A percentile compares a stretch with the other conserved stretches of the same genome.
Evolutionary conservation across 2,113 vertebrate genomes (phyloP).

Genomic region (Erythrocebus patas): DNA sequence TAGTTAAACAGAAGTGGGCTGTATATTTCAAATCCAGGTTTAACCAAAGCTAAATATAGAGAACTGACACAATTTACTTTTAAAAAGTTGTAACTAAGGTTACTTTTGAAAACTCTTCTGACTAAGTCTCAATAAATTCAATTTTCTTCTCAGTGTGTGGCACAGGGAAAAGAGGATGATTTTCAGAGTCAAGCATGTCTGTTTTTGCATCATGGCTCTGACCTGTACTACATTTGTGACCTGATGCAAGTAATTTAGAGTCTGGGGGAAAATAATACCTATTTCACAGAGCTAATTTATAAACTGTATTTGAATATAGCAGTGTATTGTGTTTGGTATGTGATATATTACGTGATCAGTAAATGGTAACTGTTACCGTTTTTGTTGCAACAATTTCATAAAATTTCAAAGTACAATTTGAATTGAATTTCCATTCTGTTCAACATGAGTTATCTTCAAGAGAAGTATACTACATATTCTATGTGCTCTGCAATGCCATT

Average conservation of each 20-base stretch:
- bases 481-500: neutral
- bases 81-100: neutral
- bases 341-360: neutral
- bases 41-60: neutral
- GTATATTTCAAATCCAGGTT: neutral
- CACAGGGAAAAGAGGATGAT: neutral
- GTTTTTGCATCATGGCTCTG: neutral
- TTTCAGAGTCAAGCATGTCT: neutral
- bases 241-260: neutral
- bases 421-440: neutral
- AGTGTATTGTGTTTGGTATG: neutral
- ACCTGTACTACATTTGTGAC: neutral
- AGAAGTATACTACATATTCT: neutral
- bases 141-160: constrained; percentile 57
- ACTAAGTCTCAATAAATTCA: constrained; percentile 32
- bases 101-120: neutral
- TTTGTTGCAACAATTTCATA: neutral
- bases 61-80: neutral
- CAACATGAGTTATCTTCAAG: neutral
- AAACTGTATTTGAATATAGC: neutral
- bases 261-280: neutral
- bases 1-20: neutral
- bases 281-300: neutral
- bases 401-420: neutral
- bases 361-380: neutral